Evolutionary conservation across 2,797 vertebrate genomes (phyloP).

Genomic region (Catamblyrhynchus diadema): DNA sequence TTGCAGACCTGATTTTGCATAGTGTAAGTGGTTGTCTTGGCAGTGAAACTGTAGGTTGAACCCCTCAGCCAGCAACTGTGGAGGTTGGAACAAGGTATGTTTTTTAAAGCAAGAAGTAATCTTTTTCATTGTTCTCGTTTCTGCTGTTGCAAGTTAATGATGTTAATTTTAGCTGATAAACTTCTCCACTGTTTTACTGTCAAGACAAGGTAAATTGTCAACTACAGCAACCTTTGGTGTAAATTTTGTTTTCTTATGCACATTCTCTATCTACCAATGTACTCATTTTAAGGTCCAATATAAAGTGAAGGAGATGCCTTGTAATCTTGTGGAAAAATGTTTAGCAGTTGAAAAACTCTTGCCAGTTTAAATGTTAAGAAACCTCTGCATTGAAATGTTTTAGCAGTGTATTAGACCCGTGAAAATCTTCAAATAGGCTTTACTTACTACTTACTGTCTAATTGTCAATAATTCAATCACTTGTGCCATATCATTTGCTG

Average conservation of each 20-base stretch:
- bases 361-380: slow-evolving; percentile 21
- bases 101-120: neutral
- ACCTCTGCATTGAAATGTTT: neutral
- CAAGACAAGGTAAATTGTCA: neutral
- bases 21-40: neutral
- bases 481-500: slow-evolving; percentile 34
- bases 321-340: slow-evolving; percentile 31
- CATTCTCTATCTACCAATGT: neutral
- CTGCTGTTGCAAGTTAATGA: neutral
- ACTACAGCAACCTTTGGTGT: neutral
- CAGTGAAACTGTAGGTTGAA: neutral
- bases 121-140: neutral
- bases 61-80: neutral
- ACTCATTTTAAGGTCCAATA: slow-evolving; percentile 8
- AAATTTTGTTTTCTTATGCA: neutral
- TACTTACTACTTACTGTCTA: neutral
- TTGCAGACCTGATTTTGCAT: neutral
- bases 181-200: neutral
- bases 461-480: slow-evolving; percentile 20
- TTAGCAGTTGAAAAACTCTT: slow-evolving; percentile 5
- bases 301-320: slow-evolving; percentile 61
- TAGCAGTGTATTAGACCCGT: neutral
- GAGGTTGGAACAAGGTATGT: neutral
- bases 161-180: neutral
- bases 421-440: slow-evolving; percentile 12